Percentiles rank a stretch among this genome's conserved stretches.
These are phyloP conservation scores for Zaprionus ghesquierei DNA, from an alignment of 1,140 invertebrate genomes.

Conservation along the genomic window DNA sequence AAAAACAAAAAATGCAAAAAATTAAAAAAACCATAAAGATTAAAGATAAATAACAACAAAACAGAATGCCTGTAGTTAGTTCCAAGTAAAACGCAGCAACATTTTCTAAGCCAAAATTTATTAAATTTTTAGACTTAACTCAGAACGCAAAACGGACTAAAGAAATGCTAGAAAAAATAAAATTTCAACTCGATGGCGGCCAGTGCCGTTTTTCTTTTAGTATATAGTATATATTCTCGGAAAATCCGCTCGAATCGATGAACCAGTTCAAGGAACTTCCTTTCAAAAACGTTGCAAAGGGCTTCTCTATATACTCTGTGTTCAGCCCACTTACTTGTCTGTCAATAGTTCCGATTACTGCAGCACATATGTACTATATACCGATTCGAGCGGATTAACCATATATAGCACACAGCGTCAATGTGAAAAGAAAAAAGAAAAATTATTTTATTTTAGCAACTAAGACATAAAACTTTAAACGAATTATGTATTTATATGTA, in stretches of 20 bases:
- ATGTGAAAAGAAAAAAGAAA: constrained; percentile 44
- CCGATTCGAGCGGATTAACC: constrained; percentile 45
- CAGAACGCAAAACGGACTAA: constrained; percentile 33
- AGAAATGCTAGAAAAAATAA: constrained; percentile 24
- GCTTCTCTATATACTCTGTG: neutral
- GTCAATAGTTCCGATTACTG: neutral
- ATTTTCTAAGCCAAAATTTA: constrained; percentile 80
- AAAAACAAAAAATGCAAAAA: constrained; percentile 13
- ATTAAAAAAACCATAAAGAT: neutral
- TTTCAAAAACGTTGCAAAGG: too few relatives aligned
- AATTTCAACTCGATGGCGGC: constrained; percentile 9
- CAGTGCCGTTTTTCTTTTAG: constrained; percentile 2
- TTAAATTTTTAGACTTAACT: constrained; percentile 67
- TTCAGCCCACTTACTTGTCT: neutral
- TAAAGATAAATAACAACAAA: constrained; percentile 10
- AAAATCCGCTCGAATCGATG: constrained; percentile 21
- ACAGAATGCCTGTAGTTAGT: constrained; percentile 72
- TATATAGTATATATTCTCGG: neutral
- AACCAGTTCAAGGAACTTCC: constrained; percentile 7
- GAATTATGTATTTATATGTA: constrained; percentile 62
- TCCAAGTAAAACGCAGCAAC: constrained; percentile 60
- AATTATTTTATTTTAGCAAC: constrained; percentile 53
- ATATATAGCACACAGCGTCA: constrained; percentile 49
- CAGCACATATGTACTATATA: neutral
- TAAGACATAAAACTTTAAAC: constrained; percentile 52